phyloP scores from a whole-genome alignment of 2,113 vertebrate genomes.

The Megalops atlanticus region DNA sequence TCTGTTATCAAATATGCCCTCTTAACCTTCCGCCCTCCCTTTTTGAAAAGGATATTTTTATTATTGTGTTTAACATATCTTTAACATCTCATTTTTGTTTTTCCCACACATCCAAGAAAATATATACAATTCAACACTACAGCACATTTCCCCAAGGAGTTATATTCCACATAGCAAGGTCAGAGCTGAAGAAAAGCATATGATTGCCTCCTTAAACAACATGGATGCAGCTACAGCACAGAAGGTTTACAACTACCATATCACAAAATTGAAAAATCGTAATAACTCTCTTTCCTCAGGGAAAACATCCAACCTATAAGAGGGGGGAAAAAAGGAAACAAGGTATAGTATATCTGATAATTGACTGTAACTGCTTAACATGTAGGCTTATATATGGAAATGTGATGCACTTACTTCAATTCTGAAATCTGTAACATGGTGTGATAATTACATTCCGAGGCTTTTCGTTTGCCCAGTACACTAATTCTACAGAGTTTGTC shows the following conservation, averaged over 20 bases:
- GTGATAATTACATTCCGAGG: not conserved
- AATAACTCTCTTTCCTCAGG: not conserved
- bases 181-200: not conserved
- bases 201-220: not conserved
- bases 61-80: no score
- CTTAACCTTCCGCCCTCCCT: no score
- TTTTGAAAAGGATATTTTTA: no score
- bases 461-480: not conserved
- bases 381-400: not conserved
- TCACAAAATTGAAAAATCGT: no score
- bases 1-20: no score
- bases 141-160: not conserved
- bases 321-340: not conserved
- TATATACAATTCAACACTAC: not conserved
- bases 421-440: not conserved
- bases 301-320: not conserved
- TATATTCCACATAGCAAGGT: not conserved
- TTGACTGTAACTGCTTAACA: not conserved
- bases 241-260: not conserved
- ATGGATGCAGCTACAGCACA: not conserved
- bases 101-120: not conserved
- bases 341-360: not conserved
- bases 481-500: not conserved
- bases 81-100: no score
- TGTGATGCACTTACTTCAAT: not conserved